phyloP scores from a whole-genome alignment of 2,888 invertebrate species.

The Meliscaeva auricollis region DNA sequence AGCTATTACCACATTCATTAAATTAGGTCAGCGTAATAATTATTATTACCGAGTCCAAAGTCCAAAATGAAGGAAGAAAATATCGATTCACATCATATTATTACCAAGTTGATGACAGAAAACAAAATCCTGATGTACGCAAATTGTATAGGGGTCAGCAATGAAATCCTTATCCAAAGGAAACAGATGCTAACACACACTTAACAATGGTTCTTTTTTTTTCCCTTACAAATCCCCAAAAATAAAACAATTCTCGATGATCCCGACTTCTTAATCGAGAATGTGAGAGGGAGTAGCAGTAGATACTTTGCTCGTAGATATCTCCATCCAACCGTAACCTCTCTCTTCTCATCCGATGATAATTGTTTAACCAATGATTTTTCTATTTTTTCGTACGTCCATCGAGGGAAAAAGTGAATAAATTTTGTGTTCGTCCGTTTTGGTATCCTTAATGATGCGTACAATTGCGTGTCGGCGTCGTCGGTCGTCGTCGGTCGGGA shows the following conservation, averaged over 20 bases:
- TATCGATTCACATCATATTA: background rate
- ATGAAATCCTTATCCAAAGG: background rate
- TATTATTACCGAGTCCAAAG: background rate
- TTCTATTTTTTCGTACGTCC: slow-evolving; percentile 27
- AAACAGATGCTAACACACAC: slow-evolving; percentile 14
- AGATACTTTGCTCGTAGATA: background rate
- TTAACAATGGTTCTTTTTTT: background rate
- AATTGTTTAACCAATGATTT: slow-evolving; percentile 61
- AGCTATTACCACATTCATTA: background rate
- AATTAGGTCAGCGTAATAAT: background rate
- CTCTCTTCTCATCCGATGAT: slow-evolving; percentile 35
- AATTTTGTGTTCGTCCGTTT: slow-evolving; percentile 35
- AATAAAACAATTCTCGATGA: slow-evolving; percentile 6
- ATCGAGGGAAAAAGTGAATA: slow-evolving; percentile 39
- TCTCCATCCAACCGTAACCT: slow-evolving; percentile 31
- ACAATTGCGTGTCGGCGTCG: slow-evolving; percentile 49
- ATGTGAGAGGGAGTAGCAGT: background rate
- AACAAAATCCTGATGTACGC: background rate
- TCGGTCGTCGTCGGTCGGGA: background rate
- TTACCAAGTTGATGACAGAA: background rate
- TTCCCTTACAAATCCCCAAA: slow-evolving; percentile 2
- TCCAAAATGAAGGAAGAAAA: background rate
- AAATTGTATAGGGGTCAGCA: background rate
- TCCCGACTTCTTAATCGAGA: slow-evolving; percentile 1
- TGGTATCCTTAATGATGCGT: slow-evolving; percentile 58